These are phyloP conservation scores for Pristionchus fissidentatus DNA, from an alignment of 2,888 invertebrate species.

Conservation along the genomic window DNA sequence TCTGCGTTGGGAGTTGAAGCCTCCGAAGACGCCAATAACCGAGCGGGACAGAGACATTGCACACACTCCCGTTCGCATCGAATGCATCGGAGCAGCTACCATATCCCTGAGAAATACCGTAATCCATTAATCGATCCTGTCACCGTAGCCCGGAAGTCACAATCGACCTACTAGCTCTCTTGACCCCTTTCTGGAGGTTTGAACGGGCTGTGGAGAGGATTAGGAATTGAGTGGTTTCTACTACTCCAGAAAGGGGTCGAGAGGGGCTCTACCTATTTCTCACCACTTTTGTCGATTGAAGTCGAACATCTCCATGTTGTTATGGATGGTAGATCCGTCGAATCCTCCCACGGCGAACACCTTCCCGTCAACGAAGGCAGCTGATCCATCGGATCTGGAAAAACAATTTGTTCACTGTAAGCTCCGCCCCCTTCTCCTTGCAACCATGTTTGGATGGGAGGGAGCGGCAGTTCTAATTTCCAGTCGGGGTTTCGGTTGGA, in stretches of 20 bases:
- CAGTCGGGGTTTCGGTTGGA: too few relatives aligned
- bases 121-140: neutral
- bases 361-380: neutral
- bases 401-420: neutral
- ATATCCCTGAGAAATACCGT: constrained; percentile 13
- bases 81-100: neutral
- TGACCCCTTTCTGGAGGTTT: too few relatives aligned
- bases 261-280: too few relatives aligned
- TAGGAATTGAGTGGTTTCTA: too few relatives aligned
- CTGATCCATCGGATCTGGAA: constrained; percentile 38
- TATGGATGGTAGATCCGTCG: constrained; percentile 30
- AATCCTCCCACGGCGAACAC: constrained; percentile 31
- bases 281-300: constrained; percentile 34
- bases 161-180: neutral
- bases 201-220: too few relatives aligned
- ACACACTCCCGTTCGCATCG: constrained; percentile 34
- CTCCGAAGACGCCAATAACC: constrained; percentile 39
- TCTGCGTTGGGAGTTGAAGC: constrained; percentile 33
- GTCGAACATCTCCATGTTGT: constrained; percentile 32
- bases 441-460: neutral
- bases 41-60: constrained; percentile 27
- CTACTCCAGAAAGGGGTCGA: too few relatives aligned
- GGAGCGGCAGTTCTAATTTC: too few relatives aligned
- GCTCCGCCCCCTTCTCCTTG: too few relatives aligned
- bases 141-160: neutral